Evolutionary conservation across 2,888 invertebrate species (phyloP), one percentile per base, ranked within the genome.

Genomic region (Mythimna vitellina): DNA sequence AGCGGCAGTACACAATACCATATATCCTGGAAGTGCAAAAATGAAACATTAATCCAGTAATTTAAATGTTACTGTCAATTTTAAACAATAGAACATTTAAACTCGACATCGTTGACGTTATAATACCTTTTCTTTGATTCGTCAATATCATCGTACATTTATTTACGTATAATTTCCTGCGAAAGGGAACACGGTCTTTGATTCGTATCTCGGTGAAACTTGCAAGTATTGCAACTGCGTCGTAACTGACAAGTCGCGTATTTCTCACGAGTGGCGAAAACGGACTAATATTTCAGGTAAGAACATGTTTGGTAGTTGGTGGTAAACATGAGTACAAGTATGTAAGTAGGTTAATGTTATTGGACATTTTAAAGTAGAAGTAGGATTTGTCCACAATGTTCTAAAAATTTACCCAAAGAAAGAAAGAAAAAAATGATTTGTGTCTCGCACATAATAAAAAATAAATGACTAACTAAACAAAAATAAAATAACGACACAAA

Each of bases 181-280:
- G 20, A 80, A 76, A 56, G 66, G 60, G 63, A 66, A 73, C 64
- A 32, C 10, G 56, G 32, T 53, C n/a, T 42, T 32, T 57, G 70
- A 77, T 80, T 53, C 6, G 25, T 66, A 81, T 71, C 65, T 70
- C 12, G 17, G 57, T 68, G 53, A 68, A 73, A 71, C 73, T 60
- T 49, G 42, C 66, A 38, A 6, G 53, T 63, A 51, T 74, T 68
- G 61, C 49, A 56, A 66, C 73, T 73, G 63, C 29, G 9, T 58
- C 8, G 14, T 42, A 20, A 22, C 29, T 57, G 57, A 25, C 54
- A 61, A 78, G 14, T 60, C 20, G 25, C n/a, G 51, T 35, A 66
- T 73, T 73, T 22, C 42, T 38, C 46, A 66, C 66, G 58, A 69
- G n/a, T 22, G 8, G 0, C 20, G 22, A 38, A 35, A 29, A 64